Base-by-base conservation (phyloP, 2,888 invertebrate species). In the Thysanoteuthis rhombus region DNA sequence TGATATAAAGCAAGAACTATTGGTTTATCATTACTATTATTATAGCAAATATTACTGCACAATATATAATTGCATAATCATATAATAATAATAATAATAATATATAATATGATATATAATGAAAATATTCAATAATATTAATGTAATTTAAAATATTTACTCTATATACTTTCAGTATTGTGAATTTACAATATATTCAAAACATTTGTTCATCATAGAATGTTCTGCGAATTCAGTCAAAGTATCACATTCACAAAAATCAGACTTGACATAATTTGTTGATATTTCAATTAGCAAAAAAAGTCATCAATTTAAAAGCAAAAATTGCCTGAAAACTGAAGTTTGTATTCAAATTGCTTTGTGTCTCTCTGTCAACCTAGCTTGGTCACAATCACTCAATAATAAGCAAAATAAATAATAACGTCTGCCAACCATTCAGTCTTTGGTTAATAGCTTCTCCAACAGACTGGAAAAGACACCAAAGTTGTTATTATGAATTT, bases 401-500 rank as follows among this genome's bases (percentile, higher is more conserved):
- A 75, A 75, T n/a, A 75, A n/a, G n/a, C 19, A 75, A n/a, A 75
- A 75, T 6, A n/a, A 28, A 58, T 25, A 52, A 52, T 16, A 58
- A 10, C 12, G n/a, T 75, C 75, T n/a, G 16, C 39, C 40, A 90
- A 90, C 22, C 25, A 90, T 40, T 36, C 90, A 32, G 39, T 40
- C 39, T 45, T 40, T n/a, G n/a, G n/a, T n/a, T n/a, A n/a, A 91
- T 19, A 39, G n/a, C 91, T 91, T 91, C 91, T n/a, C 91, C 91
- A 91, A 91, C 40, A 90, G 90, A 39, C 90, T 90, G 39, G 25
- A 38, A 32, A 36, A 10, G 22, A 28, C 32, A 28, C 39, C 90
- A 90, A 90, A 39, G 8, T 75, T n/a, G 75, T 75, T 75, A 75
- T 75, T 75, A 91, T 91, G 91, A 91, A 91, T 45, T 39, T 91